Base-by-base conservation (phyloP, 2,113 vertebrate genomes). In the Cavia porcellus region DNA sequence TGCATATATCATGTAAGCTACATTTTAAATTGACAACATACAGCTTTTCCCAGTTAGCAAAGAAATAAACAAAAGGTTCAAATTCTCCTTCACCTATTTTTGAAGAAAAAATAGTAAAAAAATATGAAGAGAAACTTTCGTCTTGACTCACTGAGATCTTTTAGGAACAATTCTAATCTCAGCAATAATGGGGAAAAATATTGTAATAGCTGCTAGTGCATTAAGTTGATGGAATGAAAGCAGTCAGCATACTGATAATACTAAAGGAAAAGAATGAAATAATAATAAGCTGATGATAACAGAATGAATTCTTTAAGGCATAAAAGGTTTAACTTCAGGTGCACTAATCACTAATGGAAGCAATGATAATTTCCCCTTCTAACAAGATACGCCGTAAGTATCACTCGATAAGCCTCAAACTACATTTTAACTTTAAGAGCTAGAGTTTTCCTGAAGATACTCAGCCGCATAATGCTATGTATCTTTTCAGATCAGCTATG, bases 401-500 rank as follows among this genome's bases (percentile, higher is more conserved):
- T 86, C 88, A 95, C 88, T 91, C 64, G 97, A 97, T 97, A 97
- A 97, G 74, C 79, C 50, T 92, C 83, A 86, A 94, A 87, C 28
- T 84, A 55, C 57, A 32, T 95, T 97, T 97, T 94, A 96, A 94
- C 90, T 95, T 85, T 77, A 94, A 95, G 86, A 94, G 30, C 25
- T 74, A 50, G 30, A 81, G 86, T 92, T 96, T 94, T 86, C 35
- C 82, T 50, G 64, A 86, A 92, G 90, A 93, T 93, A 77, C 38
- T 92, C 91, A 90, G 70, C 38, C 45, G 59, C 61, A 70, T 96
- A 90, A 92, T 94, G 61, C 24, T 86, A 89, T 89, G 82, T 96
- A 91, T 97, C 96, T 96, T 89, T 94, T 84, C 95, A 83, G n/a
- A 97, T 97, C 95, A 87, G 89, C 85, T 96, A 62, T 50, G 96